A percentile compares a stretch with the other conserved stretches of the same genome.
Conservation (phyloP, 2,797 vertebrate genomes). For the Cebuella pygmaea region DNA sequence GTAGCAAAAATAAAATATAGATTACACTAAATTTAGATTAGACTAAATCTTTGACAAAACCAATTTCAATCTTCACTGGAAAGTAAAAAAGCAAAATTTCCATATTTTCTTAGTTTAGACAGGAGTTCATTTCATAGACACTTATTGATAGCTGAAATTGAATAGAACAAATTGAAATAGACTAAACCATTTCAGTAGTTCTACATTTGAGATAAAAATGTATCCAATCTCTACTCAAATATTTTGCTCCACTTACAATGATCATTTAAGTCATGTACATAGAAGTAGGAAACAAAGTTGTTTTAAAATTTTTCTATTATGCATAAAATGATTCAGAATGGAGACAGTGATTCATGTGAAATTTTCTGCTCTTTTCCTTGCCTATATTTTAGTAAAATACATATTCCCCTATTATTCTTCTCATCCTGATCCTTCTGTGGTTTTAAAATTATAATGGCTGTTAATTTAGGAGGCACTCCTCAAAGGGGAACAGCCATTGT, state of each 20-base stretch:
- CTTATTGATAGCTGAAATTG: neutral
- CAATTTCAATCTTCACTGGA: neutral
- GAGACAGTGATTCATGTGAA: neutral
- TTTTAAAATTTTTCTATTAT: neutral
- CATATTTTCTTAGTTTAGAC: neutral
- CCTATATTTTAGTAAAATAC: neutral
- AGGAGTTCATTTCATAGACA: neutral
- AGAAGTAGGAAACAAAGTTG: neutral
- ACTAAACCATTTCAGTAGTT: neutral
- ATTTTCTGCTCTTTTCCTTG: neutral
- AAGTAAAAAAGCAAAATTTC: neutral
- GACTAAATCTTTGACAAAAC: neutral
- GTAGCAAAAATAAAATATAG: neutral
- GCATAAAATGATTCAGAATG: neutral
- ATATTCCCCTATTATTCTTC: neutral
- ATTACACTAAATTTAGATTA: neutral
- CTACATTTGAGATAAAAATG: neutral
- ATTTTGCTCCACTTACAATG: neutral
- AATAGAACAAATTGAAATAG: constrained; percentile 32
- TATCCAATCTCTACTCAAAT: neutral
- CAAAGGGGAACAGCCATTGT: neutral
- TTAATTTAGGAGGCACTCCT: neutral
- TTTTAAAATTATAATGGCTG: neutral
- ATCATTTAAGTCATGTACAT: neutral
- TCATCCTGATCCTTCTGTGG: neutral